Conservation (phyloP, 2,797 vertebrate genomes). For the Mycteria americana region DNA sequence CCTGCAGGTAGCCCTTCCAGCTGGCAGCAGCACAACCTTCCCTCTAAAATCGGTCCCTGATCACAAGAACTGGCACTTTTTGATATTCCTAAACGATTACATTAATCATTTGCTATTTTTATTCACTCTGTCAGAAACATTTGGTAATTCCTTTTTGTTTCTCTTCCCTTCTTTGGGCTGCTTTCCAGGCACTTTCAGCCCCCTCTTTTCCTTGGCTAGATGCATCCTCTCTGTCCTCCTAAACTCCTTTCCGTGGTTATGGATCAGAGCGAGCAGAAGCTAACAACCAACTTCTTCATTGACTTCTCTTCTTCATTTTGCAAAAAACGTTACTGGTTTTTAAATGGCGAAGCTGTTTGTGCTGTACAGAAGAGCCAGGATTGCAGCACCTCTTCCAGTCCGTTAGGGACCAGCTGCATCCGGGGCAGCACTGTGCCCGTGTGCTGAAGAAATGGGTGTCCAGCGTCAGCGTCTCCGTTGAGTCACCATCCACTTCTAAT, state of each 20-base stretch:
- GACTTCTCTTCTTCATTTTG: neutral
- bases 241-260: accelerated
- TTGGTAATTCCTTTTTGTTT: neutral
- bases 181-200: neutral
- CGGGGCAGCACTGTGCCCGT: neutral
- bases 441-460: neutral
- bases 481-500: neutral
- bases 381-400: neutral
- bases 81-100: neutral
- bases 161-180: neutral
- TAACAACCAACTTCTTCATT: accelerated
- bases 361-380: neutral
- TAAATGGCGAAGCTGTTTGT: neutral
- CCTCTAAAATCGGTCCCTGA: neutral
- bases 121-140: neutral
- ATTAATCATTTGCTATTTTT: neutral
- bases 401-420: neutral
- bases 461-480: accelerated
- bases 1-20: neutral
- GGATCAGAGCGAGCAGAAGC: neutral
- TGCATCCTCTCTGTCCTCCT: neutral
- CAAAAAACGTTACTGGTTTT: accelerated
- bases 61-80: neutral
- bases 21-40: neutral
- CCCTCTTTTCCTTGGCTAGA: neutral